These are phyloP conservation scores for Mormoops blainvillei DNA, from an alignment of 2,113 vertebrate species.

Conservation along the genomic window DNA sequence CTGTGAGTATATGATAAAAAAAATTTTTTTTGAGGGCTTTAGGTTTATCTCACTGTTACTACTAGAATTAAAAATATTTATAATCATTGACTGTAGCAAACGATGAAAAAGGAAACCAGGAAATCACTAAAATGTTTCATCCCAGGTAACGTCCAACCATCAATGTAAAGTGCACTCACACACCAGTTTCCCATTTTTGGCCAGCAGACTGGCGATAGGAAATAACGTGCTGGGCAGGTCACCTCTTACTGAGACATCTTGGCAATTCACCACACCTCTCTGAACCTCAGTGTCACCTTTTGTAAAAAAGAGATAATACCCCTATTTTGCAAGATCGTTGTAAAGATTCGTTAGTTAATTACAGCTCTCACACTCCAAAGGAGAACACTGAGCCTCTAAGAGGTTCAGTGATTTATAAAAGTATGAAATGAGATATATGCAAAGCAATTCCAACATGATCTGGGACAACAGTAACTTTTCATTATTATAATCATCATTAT, in stretches of 20 bases:
- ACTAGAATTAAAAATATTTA: neutral
- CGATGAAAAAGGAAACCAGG: neutral
- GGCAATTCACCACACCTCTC: neutral
- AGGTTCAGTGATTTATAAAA: neutral
- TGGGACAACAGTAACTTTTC: neutral
- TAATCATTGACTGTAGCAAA: neutral
- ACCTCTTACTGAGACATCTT: neutral
- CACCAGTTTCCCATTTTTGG: neutral
- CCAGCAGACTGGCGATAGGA: rapidly evolving
- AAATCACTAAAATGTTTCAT: neutral
- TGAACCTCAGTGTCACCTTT: neutral
- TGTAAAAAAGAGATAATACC: neutral
- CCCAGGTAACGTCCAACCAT: neutral
- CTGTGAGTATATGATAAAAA: neutral
- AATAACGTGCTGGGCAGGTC: rapidly evolving
- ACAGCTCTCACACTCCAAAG: neutral
- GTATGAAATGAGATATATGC: neutral
- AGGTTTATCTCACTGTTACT: neutral
- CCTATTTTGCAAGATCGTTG: neutral
- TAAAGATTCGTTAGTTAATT: neutral
- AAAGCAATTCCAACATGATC: neutral
- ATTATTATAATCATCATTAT: neutral
- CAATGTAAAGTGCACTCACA: too few species aligned
- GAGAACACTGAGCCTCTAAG: neutral
- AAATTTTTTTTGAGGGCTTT: neutral